Evolutionary conservation across 2,113 vertebrate species (phyloP).

Genomic region (Istiophorus platypterus): DNA sequence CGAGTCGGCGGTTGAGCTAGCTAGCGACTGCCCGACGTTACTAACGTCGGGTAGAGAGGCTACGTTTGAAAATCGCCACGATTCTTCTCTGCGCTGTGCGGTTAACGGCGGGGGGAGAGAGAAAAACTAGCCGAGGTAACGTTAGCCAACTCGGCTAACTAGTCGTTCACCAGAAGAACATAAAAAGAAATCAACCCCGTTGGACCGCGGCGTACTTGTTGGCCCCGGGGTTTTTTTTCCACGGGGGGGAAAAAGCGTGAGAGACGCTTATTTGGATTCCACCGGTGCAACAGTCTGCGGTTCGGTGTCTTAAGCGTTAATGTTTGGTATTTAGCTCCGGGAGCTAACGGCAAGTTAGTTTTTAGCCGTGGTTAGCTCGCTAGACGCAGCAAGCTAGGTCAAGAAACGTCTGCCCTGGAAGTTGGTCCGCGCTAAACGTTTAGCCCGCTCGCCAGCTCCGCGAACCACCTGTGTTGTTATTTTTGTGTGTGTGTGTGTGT

Average conservation of each 20-base stretch:
- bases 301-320: conserved; percentile 24
- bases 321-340: conserved; percentile 23
- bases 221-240: too few relatives aligned
- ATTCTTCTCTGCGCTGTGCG: conserved; percentile 56
- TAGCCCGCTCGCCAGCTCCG: conserved; percentile 38
- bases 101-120: too few relatives aligned
- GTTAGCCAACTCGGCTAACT: conserved; percentile 69
- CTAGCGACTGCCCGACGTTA: conserved; percentile 34
- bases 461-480: conserved; percentile 18
- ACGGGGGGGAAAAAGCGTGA: neutral
- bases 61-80: conserved; percentile 44
- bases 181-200: neutral
- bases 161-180: conserved; percentile 31
- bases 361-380: conserved; percentile 60
- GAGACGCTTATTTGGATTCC: neutral
- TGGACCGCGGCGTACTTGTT: neutral
- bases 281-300: conserved; percentile 41
- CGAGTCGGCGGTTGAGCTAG: conserved; percentile 19
- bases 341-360: conserved; percentile 71
- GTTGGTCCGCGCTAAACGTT: conserved; percentile 68
- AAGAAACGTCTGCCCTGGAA: conserved; percentile 61
- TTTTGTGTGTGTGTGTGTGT: neutral
- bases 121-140: conserved; percentile 60
- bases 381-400: conserved; percentile 59
- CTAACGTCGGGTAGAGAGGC: conserved; percentile 15